Evolutionary conservation across 1,140 invertebrate genomes (phyloP).

Genomic region (Trinorchestia longiramus): DNA sequence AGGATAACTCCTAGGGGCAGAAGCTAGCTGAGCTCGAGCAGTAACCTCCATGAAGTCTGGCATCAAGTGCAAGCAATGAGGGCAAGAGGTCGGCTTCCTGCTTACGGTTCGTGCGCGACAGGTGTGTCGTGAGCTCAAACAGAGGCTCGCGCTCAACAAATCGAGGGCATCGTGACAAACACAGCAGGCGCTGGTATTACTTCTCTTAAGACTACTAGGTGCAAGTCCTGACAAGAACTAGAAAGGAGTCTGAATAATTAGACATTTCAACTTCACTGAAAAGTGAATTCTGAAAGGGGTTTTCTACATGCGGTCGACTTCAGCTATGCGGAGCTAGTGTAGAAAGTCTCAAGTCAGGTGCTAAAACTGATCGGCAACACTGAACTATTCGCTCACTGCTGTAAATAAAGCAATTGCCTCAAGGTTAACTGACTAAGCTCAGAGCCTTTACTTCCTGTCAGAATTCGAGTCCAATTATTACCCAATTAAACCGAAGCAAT

Average conservation of each 20-base stretch:
- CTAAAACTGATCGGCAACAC: not conserved
- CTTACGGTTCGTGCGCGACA: conserved; percentile 17
- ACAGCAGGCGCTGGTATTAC: not conserved
- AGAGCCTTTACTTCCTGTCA: not conserved
- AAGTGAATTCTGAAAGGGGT: no score
- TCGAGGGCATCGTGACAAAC: not conserved
- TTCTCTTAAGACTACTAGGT: no score
- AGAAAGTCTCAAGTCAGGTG: not conserved
- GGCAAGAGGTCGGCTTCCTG: conserved; percentile 30
- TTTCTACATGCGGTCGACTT: no score
- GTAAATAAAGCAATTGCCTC: not conserved
- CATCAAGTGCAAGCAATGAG: conserved; percentile 46
- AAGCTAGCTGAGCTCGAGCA: not conserved
- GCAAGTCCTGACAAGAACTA: no score
- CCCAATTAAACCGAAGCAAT: no score
- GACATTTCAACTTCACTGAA: no score
- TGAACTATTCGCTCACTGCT: not conserved
- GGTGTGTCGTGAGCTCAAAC: not conserved
- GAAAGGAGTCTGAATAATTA: no score
- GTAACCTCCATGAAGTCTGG: not conserved
- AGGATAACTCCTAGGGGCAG: not conserved
- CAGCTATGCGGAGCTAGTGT: no score
- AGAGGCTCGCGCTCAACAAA: not conserved
- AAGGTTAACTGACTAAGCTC: not conserved
- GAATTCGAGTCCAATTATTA: not conserved